Conservation (phyloP, 2,888 invertebrate species). For the Zygaena filipendulae region DNA sequence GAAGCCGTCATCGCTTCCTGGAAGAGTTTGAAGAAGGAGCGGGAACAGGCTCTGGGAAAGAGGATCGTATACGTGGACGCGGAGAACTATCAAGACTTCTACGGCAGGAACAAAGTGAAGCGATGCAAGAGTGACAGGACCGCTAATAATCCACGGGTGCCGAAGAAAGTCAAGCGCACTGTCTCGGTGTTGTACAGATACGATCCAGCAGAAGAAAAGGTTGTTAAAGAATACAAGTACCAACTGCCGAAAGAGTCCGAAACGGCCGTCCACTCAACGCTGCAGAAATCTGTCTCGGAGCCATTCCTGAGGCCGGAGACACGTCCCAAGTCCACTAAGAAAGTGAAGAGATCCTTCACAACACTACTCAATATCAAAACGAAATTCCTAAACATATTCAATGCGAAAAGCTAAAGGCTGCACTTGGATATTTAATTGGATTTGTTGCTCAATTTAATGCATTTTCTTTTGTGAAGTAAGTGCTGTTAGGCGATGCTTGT, state of each 20-base stretch:
- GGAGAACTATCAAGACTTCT: constrained; percentile 51
- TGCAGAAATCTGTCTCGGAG: constrained; percentile 50
- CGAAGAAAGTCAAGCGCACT: constrained; percentile 55
- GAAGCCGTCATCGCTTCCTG: constrained; percentile 64
- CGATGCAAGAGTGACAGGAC: constrained; percentile 57
- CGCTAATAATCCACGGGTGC: constrained; percentile 33
- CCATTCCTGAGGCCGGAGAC: constrained; percentile 46
- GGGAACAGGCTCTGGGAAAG: constrained; percentile 57
- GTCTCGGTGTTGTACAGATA: constrained; percentile 59
- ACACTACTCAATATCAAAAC: constrained; percentile 56
- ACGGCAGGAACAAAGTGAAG: constrained; percentile 55
- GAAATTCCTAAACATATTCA: constrained; percentile 56
- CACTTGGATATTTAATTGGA: constrained; percentile 19
- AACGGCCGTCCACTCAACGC: constrained; percentile 20
- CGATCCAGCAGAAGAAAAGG: constrained; percentile 53
- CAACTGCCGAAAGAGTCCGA: constrained; percentile 38
- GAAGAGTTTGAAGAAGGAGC: constrained; percentile 59
- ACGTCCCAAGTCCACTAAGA: constrained; percentile 39
- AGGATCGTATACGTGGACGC: constrained; percentile 52
- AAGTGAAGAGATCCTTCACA: constrained; percentile 57
- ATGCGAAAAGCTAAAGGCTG: constrained; percentile 44
- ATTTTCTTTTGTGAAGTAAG: constrained; percentile 34
- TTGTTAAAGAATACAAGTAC: constrained; percentile 59
- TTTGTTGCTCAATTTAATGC: constrained; percentile 59
- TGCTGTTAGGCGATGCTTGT: constrained; percentile 10